Conservation (phyloP, 2,888 invertebrate species). For the Chaitophorus viminalis region DNA sequence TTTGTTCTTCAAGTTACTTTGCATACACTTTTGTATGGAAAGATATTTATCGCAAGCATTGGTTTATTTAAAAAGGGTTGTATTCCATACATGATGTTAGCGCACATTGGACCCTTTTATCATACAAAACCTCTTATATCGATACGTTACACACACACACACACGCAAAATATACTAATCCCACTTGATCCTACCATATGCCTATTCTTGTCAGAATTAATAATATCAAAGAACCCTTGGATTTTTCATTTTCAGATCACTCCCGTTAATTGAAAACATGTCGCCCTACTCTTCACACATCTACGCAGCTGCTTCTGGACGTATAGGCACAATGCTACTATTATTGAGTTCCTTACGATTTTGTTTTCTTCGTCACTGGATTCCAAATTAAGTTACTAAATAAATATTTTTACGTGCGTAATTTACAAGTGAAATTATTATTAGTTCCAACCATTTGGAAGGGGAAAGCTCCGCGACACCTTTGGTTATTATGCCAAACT, state of each 20-base stretch:
- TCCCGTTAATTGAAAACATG: slow-evolving; percentile 33
- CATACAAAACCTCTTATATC: slow-evolving; percentile 36
- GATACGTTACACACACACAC: slow-evolving; percentile 10
- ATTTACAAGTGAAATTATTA: slow-evolving; percentile 21
- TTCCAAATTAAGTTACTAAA: background rate
- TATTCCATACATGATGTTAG: background rate
- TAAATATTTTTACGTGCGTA: background rate
- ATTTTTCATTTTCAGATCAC: slow-evolving; percentile 49
- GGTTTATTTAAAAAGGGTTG: slow-evolving; percentile 29
- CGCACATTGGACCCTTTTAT: slow-evolving; percentile 16
- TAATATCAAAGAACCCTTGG: slow-evolving; percentile 16
- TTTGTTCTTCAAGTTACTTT: background rate
- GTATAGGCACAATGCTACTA: background rate
- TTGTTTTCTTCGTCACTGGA: slow-evolving; percentile 5
- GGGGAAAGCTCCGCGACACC: slow-evolving; percentile 18
- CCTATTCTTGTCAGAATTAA: slow-evolving; percentile 20
- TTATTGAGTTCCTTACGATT: background rate
- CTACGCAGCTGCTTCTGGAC: slow-evolving; percentile 1
- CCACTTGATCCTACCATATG: slow-evolving; percentile 28
- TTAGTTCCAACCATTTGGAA: slow-evolving; percentile 6
- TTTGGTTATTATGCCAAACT: slow-evolving; percentile 43
- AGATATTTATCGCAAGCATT: slow-evolving; percentile 8
- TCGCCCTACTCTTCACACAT: background rate
- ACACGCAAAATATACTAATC: background rate
- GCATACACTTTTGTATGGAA: background rate